phyloP scores from a whole-genome alignment of 2,888 invertebrate species.

The Sarcophaga rosellei region DNA sequence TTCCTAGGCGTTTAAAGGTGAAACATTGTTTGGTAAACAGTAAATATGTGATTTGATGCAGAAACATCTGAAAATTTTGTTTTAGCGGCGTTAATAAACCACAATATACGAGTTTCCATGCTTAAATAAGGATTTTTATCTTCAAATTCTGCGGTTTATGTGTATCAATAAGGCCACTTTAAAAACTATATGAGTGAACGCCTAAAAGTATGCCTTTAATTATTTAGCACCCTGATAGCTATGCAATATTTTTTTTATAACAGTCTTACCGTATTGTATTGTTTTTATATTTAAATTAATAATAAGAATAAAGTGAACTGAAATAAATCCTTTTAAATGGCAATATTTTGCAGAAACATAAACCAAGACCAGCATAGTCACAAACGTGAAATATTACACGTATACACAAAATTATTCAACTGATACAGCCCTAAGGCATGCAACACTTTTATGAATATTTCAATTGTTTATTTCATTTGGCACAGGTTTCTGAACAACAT shows the following conservation, averaged over 20 bases:
- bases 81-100: constrained; percentile 22
- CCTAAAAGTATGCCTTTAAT: constrained; percentile 1
- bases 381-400: not conserved
- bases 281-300: constrained; percentile 5
- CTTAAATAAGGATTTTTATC: not conserved
- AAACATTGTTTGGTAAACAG: too few species aligned
- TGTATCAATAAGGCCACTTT: constrained; percentile 14
- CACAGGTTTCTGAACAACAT: not conserved
- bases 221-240: not conserved
- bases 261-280: not conserved
- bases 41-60: not conserved
- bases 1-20: too few species aligned
- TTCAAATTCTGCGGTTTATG: constrained; percentile 34
- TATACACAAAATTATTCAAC: not conserved
- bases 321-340: not conserved
- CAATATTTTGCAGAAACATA: not conserved
- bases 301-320: not conserved
- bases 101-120: not conserved
- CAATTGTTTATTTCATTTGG: not conserved
- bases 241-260: not conserved
- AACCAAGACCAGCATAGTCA: not conserved
- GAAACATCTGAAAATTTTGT: not conserved
- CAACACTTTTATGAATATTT: constrained; percentile 25
- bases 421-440: not conserved
- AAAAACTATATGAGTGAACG: not conserved